A percentile compares a stretch with the other conserved stretches of the same genome.
These are phyloP conservation scores for Andrena camellia DNA, from an alignment of 2,888 invertebrate species.

Conservation along the genomic window DNA sequence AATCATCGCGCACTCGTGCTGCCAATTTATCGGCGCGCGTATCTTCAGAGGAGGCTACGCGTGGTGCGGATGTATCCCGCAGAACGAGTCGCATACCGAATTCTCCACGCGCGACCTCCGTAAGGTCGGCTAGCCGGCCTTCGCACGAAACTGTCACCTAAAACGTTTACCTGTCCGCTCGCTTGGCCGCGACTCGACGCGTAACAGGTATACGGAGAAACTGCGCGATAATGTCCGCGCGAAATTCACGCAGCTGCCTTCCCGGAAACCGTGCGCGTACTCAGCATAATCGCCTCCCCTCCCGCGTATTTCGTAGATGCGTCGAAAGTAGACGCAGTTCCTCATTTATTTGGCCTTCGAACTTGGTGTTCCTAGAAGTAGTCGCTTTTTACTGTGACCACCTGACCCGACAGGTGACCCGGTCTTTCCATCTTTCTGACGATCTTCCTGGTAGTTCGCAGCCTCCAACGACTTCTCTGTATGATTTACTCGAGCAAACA, in stretches of 20 bases:
- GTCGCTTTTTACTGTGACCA: no score
- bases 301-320: neutral
- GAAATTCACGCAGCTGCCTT: conserved; percentile 51
- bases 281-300: conserved; percentile 1
- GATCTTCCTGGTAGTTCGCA: neutral
- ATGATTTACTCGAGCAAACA: no score
- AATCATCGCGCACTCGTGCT: neutral
- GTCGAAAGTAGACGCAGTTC: neutral
- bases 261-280: conserved; percentile 45
- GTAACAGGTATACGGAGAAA: conserved; percentile 40
- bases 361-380: no score
- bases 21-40: neutral
- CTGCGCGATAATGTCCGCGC: conserved; percentile 49
- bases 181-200: conserved; percentile 31
- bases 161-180: conserved; percentile 50
- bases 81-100: conserved; percentile 44
- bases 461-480: neutral
- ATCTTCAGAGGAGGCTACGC: neutral
- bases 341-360: no score
- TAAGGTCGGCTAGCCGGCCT: conserved; percentile 67
- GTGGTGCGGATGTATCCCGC: neutral
- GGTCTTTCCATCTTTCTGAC: neutral
- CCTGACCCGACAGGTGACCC: no score
- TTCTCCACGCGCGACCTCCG: conserved; percentile 57
- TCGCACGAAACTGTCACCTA: conserved; percentile 65